phyloP scores from a whole-genome alignment of 2,888 invertebrate species.

The Drosophila recens region DNA sequence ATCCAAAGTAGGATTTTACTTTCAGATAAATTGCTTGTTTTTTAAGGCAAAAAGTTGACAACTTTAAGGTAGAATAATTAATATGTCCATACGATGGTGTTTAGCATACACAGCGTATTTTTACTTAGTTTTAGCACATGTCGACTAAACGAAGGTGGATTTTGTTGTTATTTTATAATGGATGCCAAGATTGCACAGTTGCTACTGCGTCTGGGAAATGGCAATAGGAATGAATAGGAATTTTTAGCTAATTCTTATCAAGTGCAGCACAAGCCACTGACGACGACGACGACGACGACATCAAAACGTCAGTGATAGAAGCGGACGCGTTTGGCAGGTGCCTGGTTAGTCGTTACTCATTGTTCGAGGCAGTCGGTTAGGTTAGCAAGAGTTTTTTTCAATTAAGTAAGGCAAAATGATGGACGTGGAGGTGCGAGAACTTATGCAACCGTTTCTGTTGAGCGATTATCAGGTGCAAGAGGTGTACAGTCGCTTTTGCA shows the following conservation, averaged over 20 bases:
- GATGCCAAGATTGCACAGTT: slow-evolving; percentile 45
- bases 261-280: slow-evolving; percentile 24
- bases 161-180: slow-evolving; percentile 35
- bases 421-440: slow-evolving; percentile 71
- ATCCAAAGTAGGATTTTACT: no score
- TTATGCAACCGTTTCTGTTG: slow-evolving; percentile 89
- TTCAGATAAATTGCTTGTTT: neutral
- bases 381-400: slow-evolving; percentile 8
- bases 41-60: neutral
- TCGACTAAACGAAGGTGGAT: slow-evolving; percentile 18
- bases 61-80: slow-evolving; percentile 23
- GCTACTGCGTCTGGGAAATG: slow-evolving; percentile 29
- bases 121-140: slow-evolving; percentile 28
- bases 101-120: slow-evolving; percentile 44
- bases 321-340: slow-evolving; percentile 25
- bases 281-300: slow-evolving; percentile 4
- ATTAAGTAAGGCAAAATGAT: slow-evolving; percentile 53
- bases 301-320: slow-evolving; percentile 19
- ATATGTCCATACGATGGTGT: slow-evolving; percentile 15
- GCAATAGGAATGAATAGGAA: slow-evolving; percentile 46
- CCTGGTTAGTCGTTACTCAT: slow-evolving; percentile 69
- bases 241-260: slow-evolving; percentile 54
- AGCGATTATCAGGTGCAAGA: slow-evolving; percentile 91
- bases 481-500: slow-evolving; percentile 90
- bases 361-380: slow-evolving; percentile 51